phyloP scores from a whole-genome alignment of 1,140 invertebrate species.

The Linepithema humile region DNA sequence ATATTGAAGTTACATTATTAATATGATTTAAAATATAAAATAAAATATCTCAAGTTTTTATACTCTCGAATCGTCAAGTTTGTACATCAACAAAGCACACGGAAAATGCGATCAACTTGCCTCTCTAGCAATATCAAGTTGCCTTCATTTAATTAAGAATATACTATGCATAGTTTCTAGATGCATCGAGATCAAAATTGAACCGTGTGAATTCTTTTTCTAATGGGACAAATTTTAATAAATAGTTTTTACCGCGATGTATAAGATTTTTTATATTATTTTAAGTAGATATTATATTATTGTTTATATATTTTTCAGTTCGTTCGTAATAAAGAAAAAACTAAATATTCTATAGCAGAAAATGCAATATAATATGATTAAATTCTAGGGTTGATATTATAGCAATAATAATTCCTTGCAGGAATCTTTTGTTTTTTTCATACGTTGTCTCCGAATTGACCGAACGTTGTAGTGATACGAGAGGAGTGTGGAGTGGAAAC shows the following conservation, averaged over 20 bases:
- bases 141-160: no score
- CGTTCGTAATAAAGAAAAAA: background rate
- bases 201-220: no score
- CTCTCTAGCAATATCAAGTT: no score
- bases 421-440: conserved; percentile 15
- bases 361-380: background rate
- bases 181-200: no score
- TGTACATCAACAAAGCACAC: no score
- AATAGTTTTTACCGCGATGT: no score
- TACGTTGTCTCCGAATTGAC: conserved; percentile 10
- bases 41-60: no score
- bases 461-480: background rate
- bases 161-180: no score
- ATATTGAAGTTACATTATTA: background rate
- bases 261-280: background rate
- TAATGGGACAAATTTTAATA: no score
- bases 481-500: conserved; percentile 18
- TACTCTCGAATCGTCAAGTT: no score
- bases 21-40: no score
- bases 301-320: background rate
- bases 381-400: conserved; percentile 2
- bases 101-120: no score
- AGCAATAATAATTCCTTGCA: conserved; percentile 8
- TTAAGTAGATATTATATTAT: background rate
- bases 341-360: background rate